phyloP scores from a whole-genome alignment of 2,113 vertebrate genomes.

The Donacobius atricapilla region DNA sequence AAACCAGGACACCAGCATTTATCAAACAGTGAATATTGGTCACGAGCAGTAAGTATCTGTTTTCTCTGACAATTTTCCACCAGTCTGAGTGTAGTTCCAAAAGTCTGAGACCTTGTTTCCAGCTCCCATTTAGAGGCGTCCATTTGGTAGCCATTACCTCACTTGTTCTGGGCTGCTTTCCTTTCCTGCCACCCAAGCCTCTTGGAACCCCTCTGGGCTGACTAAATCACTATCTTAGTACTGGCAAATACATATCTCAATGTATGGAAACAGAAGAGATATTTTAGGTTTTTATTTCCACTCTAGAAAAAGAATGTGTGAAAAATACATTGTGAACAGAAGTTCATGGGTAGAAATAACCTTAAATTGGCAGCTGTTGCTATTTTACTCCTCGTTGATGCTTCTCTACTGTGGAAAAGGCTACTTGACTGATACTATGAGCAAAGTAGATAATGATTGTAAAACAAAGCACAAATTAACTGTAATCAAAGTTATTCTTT shows the following conservation, averaged over 20 bases:
- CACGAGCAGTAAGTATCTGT: background rate
- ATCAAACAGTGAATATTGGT: background rate
- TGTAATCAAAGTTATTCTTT: background rate
- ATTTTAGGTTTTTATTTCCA: background rate
- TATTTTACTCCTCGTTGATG: constrained; percentile 21
- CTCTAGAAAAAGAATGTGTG: background rate
- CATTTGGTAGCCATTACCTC: background rate
- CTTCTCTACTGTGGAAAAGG: background rate
- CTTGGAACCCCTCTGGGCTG: background rate
- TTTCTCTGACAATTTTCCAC: background rate
- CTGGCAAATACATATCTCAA: background rate
- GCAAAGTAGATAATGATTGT: background rate
- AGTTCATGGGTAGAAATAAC: background rate
- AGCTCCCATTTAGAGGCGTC: background rate
- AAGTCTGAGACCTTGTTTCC: background rate
- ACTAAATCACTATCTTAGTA: background rate
- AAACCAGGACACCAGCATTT: background rate
- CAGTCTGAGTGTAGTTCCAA: background rate
- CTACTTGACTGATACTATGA: background rate
- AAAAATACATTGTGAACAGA: background rate
- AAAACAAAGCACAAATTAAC: background rate
- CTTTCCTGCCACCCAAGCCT: background rate
- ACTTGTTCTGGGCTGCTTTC: background rate
- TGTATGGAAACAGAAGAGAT: background rate
- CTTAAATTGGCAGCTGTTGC: background rate